A percentile compares a stretch with the other conserved stretches of the same genome.
Evolutionary conservation across 2,888 invertebrate genomes (phyloP).

Genomic region (Caenorhabditis sp.): DNA sequence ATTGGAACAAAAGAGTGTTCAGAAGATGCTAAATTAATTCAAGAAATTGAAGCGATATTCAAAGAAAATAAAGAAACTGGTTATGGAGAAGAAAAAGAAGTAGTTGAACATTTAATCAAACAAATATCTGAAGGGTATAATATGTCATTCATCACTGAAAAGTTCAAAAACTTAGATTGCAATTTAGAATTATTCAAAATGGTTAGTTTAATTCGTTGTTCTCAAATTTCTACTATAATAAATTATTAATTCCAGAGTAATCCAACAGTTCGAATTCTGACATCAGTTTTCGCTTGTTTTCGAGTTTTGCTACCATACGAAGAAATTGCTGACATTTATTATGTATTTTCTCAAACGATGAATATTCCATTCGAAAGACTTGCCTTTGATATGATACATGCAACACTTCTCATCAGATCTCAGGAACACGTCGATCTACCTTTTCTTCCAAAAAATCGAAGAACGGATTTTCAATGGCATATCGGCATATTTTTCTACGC

Average conservation of each 20-base stretch:
- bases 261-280: conserved; percentile 18
- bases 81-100: neutral
- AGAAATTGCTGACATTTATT: conserved; percentile 13
- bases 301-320: conserved; percentile 9
- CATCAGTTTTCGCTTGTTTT: conserved; percentile 28
- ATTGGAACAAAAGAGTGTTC: neutral
- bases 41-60: neutral
- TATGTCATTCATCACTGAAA: neutral
- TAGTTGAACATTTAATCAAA: conserved; percentile 1
- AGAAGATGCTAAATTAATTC: neutral
- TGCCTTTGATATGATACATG: conserved; percentile 24
- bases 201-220: neutral
- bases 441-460: conserved; percentile 17
- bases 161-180: conserved; percentile 8
- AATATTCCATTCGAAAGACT: conserved; percentile 8
- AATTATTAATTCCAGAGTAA: conserved; percentile 10
- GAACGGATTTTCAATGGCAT: conserved; percentile 36
- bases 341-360: conserved; percentile 17
- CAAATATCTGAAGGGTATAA: neutral
- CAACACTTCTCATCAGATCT: conserved; percentile 10
- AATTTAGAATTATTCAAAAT: conserved; percentile 6
- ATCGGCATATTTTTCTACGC: conserved; percentile 22
- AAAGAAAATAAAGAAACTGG: neutral
- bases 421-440: conserved; percentile 22
- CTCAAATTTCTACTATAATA: neutral